Base-by-base conservation (phyloP, 1,140 invertebrate genomes). In the Neomicropteryx cornuta region DNA sequence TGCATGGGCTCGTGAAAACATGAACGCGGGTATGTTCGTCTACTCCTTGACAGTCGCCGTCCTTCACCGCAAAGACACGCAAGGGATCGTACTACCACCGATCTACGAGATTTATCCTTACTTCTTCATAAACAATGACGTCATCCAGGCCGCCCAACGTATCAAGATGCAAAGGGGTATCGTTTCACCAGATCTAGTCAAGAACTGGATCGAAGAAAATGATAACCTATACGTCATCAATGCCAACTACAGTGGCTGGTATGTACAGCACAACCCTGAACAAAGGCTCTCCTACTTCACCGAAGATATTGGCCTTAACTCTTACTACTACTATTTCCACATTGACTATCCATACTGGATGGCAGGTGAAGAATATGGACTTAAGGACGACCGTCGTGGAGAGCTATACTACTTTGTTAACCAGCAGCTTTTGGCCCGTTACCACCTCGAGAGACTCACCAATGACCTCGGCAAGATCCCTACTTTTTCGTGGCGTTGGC, bases 261-360 rank as follows among this genome's bases (percentile, higher is more conserved):
- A 70, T 10, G 50, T 72, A 19, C 52, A 61, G 21, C 41, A 54
- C 10, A 66, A 66, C 30, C 47, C 66, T 3, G 58, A 71, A 18
- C 67, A 74, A 38, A 59, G 71, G 34, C 33, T 87, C 14, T 63
- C 68, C 16, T 87, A 87, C 54, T 87, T 77, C 65, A 78, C 78
- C 0, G 76, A 87, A 43, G 84, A 85, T 55, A 61, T 77, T 36
- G 75, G 73, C 40, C 60, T 85, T n/a, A 81, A 83, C 49, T 53
- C 72, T 2, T 78, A 75, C 47, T 81, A 85, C 55, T 76, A 74
- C 48, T 77, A 79, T 46, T 62, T 71, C 30, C 69, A 77, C 36
- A 43, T 82, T 18, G 70, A 73, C 16, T 76, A 72, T 43, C 79
- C 83, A 2, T 65, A 59, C 57, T 78, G 73, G 66, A 66, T 78